Evolutionary conservation across 2,797 vertebrate species (phyloP).

Genomic region (Gymnodraco acuticeps): DNA sequence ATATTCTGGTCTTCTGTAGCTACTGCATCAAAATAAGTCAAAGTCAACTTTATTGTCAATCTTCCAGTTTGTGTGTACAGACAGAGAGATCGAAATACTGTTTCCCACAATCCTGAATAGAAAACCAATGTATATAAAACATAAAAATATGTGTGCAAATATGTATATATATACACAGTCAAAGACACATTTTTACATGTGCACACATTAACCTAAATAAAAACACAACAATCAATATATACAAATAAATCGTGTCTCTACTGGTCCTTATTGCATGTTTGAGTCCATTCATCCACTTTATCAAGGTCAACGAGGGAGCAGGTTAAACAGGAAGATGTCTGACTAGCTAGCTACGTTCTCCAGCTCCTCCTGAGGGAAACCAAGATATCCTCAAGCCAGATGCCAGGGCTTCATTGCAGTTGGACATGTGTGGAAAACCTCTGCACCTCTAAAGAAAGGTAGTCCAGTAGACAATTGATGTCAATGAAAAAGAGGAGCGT

Average conservation of each 20-base stretch:
- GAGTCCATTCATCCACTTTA: neutral
- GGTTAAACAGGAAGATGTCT: neutral
- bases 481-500: neutral
- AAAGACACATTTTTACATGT: too few relatives aligned
- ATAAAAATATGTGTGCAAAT: too few relatives aligned
- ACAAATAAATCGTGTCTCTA: neutral
- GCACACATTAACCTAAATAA: too few relatives aligned
- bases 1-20: neutral
- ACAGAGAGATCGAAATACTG: too few relatives aligned
- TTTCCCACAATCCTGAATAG: too few relatives aligned
- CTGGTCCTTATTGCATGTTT: neutral
- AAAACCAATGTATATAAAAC: too few relatives aligned
- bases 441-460: neutral
- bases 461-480: neutral
- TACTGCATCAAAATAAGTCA: too few relatives aligned
- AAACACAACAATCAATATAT: too few relatives aligned
- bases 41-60: too few relatives aligned
- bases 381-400: neutral
- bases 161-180: too few relatives aligned
- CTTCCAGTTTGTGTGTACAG: too few relatives aligned
- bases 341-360: neutral
- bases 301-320: neutral
- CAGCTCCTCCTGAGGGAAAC: neutral
- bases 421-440: conserved; percentile 3
- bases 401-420: neutral